Conservation (phyloP, 2,113 vertebrate genomes). For the Pseudorhombus dupliciocellatus region DNA sequence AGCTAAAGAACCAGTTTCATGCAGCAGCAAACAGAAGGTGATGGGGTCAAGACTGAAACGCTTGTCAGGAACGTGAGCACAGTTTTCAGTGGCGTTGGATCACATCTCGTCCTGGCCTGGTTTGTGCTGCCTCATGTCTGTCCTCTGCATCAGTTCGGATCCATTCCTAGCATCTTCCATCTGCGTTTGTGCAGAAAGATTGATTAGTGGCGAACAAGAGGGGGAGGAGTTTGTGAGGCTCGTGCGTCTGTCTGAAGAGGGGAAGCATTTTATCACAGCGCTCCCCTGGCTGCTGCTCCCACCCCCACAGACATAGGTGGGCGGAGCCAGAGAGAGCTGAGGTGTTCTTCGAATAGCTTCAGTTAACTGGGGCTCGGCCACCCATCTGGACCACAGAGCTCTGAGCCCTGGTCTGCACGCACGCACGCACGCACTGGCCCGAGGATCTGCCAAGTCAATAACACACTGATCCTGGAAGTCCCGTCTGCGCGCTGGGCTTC, state of each 20-base stretch:
- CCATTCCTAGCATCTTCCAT: conserved; percentile 58
- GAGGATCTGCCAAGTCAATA: conserved; percentile 77
- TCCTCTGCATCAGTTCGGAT: conserved; percentile 48
- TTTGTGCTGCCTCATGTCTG: conserved; percentile 41
- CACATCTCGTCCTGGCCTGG: conserved; percentile 37
- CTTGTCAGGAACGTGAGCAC: conserved; percentile 18
- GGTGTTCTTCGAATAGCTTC: conserved; percentile 70
- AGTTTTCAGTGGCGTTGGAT: too few species aligned
- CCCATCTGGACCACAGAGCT: conserved; percentile 74
- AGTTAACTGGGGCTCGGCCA: conserved; percentile 69
- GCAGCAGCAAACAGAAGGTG: too few species aligned
- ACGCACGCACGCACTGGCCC: conserved; percentile 60
- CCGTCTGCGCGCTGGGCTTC: conserved; percentile 51
- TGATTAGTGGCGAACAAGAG: conserved; percentile 29
- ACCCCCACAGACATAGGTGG: too few species aligned
- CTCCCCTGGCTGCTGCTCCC: conserved; percentile 60
- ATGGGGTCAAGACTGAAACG: neutral
- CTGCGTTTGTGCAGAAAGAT: conserved; percentile 41
- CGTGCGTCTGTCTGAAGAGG: conserved; percentile 35
- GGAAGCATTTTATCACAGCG: conserved; percentile 62
- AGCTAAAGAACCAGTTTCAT: too few species aligned
- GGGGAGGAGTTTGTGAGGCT: conserved; percentile 52
- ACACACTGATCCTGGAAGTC: conserved; percentile 74
- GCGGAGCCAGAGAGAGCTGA: too few species aligned
- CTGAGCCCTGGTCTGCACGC: conserved; percentile 51